Evolutionary conservation across 1,140 invertebrate species (phyloP).

Genomic region (Tetramorium simillimum): DNA sequence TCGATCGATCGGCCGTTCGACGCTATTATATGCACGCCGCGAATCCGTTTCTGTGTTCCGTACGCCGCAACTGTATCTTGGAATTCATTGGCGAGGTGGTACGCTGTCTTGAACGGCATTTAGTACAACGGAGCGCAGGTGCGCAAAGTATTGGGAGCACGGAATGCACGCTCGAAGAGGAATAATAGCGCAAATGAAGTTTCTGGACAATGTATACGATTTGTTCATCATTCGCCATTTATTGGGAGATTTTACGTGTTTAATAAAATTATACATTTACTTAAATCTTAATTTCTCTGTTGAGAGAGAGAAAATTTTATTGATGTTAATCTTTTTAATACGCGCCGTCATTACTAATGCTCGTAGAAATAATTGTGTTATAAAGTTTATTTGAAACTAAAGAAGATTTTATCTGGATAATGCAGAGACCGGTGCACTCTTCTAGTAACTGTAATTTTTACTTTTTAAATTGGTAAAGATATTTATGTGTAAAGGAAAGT

Average conservation of each 20-base stretch:
- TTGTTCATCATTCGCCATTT: not conserved
- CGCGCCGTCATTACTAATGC: not conserved
- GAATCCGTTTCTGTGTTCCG: constrained; percentile 44
- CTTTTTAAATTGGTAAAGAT: constrained; percentile 11
- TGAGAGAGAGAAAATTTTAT: not conserved
- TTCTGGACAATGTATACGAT: not conserved
- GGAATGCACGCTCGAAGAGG: not conserved
- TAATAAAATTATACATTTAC: no score
- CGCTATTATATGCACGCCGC: constrained; percentile 56
- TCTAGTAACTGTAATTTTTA: not conserved
- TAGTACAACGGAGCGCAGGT: not conserved
- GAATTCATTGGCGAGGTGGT: constrained; percentile 7
- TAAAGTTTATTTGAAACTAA: not conserved
- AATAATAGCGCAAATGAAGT: not conserved
- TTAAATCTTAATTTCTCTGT: not conserved
- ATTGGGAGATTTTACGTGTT: no score
- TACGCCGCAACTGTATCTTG: constrained; percentile 37
- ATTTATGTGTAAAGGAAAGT: not conserved
- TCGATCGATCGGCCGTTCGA: constrained; percentile 67
- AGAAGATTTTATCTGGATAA: not conserved
- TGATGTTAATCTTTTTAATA: not conserved
- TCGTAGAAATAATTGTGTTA: not conserved
- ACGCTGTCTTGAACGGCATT: constrained; percentile 6
- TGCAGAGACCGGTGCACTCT: no score
- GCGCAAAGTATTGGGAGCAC: constrained; percentile 6